Conservation (phyloP, 2,797 vertebrate species). For the Halcyon smyrnensis region DNA sequence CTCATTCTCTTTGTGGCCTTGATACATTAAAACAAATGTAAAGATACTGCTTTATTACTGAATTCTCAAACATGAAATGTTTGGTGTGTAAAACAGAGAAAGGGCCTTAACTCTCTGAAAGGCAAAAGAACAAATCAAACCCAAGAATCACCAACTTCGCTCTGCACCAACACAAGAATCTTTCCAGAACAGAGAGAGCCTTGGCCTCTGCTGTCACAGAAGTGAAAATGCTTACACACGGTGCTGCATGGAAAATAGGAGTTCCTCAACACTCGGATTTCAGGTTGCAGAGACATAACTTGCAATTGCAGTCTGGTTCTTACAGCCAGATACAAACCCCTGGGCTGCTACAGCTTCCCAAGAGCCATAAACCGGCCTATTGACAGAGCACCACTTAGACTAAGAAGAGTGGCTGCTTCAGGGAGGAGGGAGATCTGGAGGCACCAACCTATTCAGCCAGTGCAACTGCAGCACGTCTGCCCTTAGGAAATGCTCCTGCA, state of each 20-base stretch:
- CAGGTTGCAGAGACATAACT: not conserved
- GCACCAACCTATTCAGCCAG: not conserved
- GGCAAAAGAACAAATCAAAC: not conserved
- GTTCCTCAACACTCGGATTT: not conserved
- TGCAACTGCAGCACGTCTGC: not conserved
- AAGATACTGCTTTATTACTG: not conserved
- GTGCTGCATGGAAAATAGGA: not conserved
- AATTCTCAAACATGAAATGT: not conserved
- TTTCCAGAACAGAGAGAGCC: not conserved
- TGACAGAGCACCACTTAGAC: not conserved
- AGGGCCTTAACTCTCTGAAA: not conserved
- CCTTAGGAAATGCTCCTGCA: not conserved
- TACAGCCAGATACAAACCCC: not conserved
- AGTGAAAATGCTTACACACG: accelerated
- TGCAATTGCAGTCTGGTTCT: not conserved
- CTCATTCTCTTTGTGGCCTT: not conserved
- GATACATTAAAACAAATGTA: not conserved
- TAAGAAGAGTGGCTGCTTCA: not conserved
- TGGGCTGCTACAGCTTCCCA: not conserved
- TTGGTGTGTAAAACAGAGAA: not conserved
- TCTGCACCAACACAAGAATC: accelerated
- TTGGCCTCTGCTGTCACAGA: not conserved
- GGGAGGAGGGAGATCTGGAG: not conserved
- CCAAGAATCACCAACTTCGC: not conserved
- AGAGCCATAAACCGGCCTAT: accelerated